phyloP scores from a whole-genome alignment of 2,888 invertebrate genomes.

The Parnassius orleans region DNA sequence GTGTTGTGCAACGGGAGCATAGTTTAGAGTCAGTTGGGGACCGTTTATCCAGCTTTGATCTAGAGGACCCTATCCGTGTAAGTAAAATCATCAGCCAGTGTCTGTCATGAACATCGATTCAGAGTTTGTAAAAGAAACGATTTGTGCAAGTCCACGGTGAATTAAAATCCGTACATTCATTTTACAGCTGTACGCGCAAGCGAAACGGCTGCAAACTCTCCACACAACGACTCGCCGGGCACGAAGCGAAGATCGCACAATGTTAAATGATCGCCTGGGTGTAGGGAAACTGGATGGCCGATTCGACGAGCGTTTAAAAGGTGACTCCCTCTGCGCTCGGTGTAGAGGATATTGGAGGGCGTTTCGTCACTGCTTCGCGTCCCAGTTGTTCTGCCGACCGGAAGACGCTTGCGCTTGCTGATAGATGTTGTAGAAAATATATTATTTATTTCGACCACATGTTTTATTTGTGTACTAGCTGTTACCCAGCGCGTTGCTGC shows the following conservation, averaged over 20 bases:
- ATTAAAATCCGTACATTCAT: neutral
- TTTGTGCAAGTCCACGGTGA: neutral
- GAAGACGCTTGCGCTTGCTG: conserved; percentile 29
- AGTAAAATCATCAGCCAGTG: conserved; percentile 30
- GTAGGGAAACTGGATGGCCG: conserved; percentile 21
- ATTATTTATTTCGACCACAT: conserved; percentile 18
- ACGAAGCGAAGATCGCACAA: conserved; percentile 26
- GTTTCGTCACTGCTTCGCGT: conserved; percentile 45
- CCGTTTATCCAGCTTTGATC: conserved; percentile 37
- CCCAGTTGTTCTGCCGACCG: conserved; percentile 38
- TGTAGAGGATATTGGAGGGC: conserved; percentile 61
- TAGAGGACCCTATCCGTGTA: conserved; percentile 58
- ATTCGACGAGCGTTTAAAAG: conserved; percentile 24
- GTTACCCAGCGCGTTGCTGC: too few species aligned
- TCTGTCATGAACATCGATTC: neutral
- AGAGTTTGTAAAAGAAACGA: neutral
- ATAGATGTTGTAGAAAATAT: conserved; percentile 26
- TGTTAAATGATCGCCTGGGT: conserved; percentile 15
- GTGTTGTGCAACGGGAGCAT: conserved; percentile 20
- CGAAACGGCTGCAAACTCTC: conserved; percentile 47
- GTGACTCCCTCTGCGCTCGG: conserved; percentile 47
- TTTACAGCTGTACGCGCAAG: conserved; percentile 56
- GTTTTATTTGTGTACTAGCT: conserved; percentile 1
- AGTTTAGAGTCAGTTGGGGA: conserved; percentile 11
- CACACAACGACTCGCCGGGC: conserved; percentile 37